Conservation (phyloP, 30 jellyfish, hydroid and myxozoan genomes). For the Cassiopea andromeda region DNA sequence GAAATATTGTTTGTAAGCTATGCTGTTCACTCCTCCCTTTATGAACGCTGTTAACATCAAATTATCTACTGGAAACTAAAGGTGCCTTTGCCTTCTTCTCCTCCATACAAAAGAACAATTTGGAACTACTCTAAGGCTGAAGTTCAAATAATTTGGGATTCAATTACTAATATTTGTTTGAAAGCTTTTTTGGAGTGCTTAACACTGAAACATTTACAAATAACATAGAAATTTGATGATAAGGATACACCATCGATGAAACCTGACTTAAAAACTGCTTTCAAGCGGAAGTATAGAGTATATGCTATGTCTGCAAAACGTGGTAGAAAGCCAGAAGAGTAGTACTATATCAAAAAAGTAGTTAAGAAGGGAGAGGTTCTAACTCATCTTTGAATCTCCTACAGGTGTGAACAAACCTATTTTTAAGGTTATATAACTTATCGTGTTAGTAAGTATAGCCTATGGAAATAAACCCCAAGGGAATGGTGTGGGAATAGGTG, state of each 20-base stretch:
- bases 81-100: conserved; percentile 4
- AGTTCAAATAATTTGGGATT: neutral
- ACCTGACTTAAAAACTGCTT: conserved; percentile 44
- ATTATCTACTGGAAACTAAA: conserved; percentile 11
- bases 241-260: conserved; percentile 62
- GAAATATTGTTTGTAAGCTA: neutral
- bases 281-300: conserved; percentile 54
- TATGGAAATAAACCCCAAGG: no score
- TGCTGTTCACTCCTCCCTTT: conserved; percentile 18
- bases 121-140: conserved; percentile 22
- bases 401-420: no score
- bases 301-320: conserved; percentile 43
- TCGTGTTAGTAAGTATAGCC: no score
- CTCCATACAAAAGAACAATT: neutral
- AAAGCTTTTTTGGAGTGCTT: conserved; percentile 38
- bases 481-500: no score
- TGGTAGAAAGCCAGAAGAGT: conserved; percentile 56
- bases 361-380: no score
- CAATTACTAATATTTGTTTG: conserved; percentile 1
- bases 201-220: conserved; percentile 25
- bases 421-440: no score
- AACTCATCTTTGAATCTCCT: no score
- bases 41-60: conserved; percentile 34
- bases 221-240: conserved; percentile 39
- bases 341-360: conserved; percentile 41